Percentiles rank a stretch among this genome's conserved stretches.
Conservation (phyloP, 1,140 invertebrate genomes). For the Drosophila pectinifera region DNA sequence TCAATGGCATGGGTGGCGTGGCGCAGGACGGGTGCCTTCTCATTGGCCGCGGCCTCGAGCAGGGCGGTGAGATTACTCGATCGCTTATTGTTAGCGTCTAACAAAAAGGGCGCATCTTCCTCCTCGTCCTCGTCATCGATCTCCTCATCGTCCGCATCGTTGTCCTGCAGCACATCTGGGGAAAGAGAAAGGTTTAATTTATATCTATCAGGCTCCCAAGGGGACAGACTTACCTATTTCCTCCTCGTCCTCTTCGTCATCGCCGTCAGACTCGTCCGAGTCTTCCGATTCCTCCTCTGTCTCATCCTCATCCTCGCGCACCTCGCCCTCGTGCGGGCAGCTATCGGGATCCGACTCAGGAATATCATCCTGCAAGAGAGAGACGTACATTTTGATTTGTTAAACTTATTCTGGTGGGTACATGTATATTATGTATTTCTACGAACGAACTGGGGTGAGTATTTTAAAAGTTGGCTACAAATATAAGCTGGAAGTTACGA, state of each 20-base stretch:
- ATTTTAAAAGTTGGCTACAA: constrained; percentile 18
- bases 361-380: constrained; percentile 74
- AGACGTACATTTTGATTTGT: constrained; percentile 5
- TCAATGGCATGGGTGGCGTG: constrained; percentile 90
- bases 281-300: constrained; percentile 80
- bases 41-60: constrained; percentile 87
- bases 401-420: constrained; percentile 10
- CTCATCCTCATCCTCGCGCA: constrained; percentile 68
- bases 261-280: constrained; percentile 78
- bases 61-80: constrained; percentile 75
- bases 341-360: constrained; percentile 81
- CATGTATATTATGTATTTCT: constrained; percentile 1
- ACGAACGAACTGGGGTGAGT: constrained; percentile 30
- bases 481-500: constrained; percentile 40
- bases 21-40: constrained; percentile 86
- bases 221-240: constrained; percentile 61
- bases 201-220: not conserved
- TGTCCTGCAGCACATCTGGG: constrained; percentile 74
- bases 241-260: constrained; percentile 83
- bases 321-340: constrained; percentile 74
- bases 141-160: constrained; percentile 81
- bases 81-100: constrained; percentile 73
- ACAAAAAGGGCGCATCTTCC: constrained; percentile 76
- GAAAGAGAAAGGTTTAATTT: not conserved
- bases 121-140: constrained; percentile 83